Evolutionary conservation across 2,888 invertebrate species (phyloP), one percentile per base, ranked within the genome.

Genomic region (Dryobota labecula): DNA sequence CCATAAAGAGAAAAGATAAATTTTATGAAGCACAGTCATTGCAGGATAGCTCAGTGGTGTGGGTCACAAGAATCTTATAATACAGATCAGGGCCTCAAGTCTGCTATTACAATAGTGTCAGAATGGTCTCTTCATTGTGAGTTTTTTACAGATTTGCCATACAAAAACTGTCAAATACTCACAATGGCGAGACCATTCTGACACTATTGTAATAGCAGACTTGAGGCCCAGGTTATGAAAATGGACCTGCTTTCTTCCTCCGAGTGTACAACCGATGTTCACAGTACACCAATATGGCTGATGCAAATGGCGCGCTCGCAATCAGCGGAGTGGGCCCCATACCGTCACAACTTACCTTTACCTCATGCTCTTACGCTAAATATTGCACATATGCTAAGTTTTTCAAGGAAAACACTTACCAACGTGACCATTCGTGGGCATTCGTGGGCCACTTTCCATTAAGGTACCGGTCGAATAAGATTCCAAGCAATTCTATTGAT

Each of bases 231-330:
- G n/a, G n/a, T n/a, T 41, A 41, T 41, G 41, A 41, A 41, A 41
- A 41, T 11, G 13, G 41, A 41, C 41, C 13, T 2, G 41, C n/a
- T n/a, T n/a, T 38, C 9, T 64, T 36, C 11, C 1, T 9, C 38
- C 56, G 84, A 90, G 64, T 90, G 90, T 92, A 78, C 77, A 60
- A 73, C 47, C 11, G 18, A 33, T 57, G 71, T 71, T 71, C 71
- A 78, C 20, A 45, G 78, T 51, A 91, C 91, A 73, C 80, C 90
- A 89, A 91, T 91, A 90, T 78, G 78, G 75, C 87, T 86, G 89
- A 93, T 92, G 93, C 89, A 92, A 93, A 92, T 93, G 91, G 92
- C 88, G 86, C 88, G 86, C 78, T 86, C 81, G 92, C 93, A 94
- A 94, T 94, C 95, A 94, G 90, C 87, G 85, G 85, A 94, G 94